Conservation (phyloP, 2,797 vertebrate species). For the Spinibarbus caldwelli region DNA sequence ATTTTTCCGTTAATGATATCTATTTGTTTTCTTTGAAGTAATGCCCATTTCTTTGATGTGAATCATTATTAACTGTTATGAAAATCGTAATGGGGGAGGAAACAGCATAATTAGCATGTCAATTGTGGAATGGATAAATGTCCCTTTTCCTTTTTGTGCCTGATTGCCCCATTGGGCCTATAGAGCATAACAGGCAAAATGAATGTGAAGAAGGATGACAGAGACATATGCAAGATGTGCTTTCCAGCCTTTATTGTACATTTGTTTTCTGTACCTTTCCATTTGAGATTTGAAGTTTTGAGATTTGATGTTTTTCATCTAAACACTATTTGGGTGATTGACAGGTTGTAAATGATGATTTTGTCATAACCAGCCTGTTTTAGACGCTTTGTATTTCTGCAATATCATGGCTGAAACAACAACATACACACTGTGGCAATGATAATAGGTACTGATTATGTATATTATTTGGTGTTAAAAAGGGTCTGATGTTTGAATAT, state of each 20-base stretch:
- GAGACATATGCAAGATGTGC: conserved; percentile 15
- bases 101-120: conserved; percentile 66
- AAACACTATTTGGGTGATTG: conserved; percentile 63
- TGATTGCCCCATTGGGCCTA: conserved; percentile 35
- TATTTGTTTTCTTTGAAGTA: conserved; percentile 48
- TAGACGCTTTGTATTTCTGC: neutral
- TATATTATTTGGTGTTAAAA: neutral
- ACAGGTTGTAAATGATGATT: conserved; percentile 67
- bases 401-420: neutral
- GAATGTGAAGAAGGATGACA: conserved; percentile 4
- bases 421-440: neutral
- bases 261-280: conserved; percentile 24
- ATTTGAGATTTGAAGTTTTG: conserved; percentile 6
- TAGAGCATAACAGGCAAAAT: neutral
- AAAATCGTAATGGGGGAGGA: conserved; percentile 46
- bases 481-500: neutral
- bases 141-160: conserved; percentile 48
- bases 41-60: conserved; percentile 47
- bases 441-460: neutral
- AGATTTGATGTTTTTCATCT: no score
- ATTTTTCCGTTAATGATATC: conserved; percentile 35
- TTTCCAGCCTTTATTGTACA: conserved; percentile 27
- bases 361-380: neutral
- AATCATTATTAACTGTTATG: conserved; percentile 59
- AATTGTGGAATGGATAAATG: conserved; percentile 58